A percentile compares a stretch with the other conserved stretches of the same genome.
Conservation (phyloP, 2,888 invertebrate species). For the Tetropium fuscum region DNA sequence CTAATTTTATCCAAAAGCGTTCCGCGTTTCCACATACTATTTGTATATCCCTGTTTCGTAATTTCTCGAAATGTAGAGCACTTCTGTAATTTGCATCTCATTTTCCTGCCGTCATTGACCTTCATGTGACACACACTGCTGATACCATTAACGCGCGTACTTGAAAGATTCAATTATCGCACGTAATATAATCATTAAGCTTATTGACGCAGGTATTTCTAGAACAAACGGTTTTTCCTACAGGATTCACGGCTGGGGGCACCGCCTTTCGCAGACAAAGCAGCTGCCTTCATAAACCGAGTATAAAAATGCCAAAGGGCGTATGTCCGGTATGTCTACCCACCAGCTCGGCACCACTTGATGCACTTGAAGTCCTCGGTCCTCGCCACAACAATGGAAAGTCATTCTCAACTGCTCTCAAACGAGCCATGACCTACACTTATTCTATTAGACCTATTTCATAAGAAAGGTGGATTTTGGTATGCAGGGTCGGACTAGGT, state of each 20-base stretch:
- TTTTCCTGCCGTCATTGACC: conserved; percentile 18
- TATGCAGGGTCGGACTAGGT: too few species aligned
- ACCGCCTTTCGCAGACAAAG: conserved; percentile 44
- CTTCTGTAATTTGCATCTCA: conserved; percentile 3
- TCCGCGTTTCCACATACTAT: not conserved
- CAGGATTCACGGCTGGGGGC: conserved; percentile 47
- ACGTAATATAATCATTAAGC: conserved; percentile 18
- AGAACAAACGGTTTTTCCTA: conserved; percentile 23
- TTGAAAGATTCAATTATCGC: conserved; percentile 21
- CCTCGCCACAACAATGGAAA: conserved; percentile 21
- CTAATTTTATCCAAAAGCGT: not conserved
- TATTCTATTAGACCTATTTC: conserved; percentile 1
- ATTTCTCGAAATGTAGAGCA: not conserved
- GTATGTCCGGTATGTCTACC: conserved; percentile 28
- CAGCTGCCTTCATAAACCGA: conserved; percentile 25
- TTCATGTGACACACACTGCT: conserved; percentile 5
- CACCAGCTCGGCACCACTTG: conserved; percentile 26
- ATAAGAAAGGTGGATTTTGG: conserved; percentile 4
- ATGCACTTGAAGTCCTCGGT: conserved; percentile 29
- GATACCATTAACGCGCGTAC: conserved; percentile 18
- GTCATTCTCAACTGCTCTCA: conserved; percentile 5
- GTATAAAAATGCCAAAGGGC: conserved; percentile 29
- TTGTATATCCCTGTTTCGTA: too few species aligned
- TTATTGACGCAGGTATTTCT: conserved; percentile 19
- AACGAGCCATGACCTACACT: conserved; percentile 27